Percentiles rank a stretch among this genome's conserved stretches.
phyloP scores from a whole-genome alignment of 2,113 vertebrate species.

The Mustela nigripes region DNA sequence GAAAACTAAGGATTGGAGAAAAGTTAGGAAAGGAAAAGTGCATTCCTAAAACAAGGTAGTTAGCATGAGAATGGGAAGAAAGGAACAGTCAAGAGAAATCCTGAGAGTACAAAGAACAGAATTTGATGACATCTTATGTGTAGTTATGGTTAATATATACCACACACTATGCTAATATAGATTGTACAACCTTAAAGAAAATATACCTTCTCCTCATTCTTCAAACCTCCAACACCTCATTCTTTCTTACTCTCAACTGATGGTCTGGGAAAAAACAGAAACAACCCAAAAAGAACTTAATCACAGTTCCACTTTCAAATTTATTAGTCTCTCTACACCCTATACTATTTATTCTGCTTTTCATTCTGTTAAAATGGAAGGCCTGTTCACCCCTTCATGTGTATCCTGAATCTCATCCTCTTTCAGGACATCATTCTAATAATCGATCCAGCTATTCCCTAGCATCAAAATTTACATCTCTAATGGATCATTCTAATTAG shows the following conservation, averaged over 20 bases:
- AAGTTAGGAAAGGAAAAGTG: background rate
- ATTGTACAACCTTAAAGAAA: background rate
- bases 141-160: background rate
- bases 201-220: background rate
- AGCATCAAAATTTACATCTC: background rate
- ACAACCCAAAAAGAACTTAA: background rate
- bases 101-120: background rate
- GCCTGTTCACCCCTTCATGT: background rate
- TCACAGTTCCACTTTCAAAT: background rate
- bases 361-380: conserved; percentile 15
- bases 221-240: background rate
- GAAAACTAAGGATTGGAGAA: background rate
- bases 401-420: background rate
- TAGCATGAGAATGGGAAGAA: background rate
- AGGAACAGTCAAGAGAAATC: background rate
- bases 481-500: background rate
- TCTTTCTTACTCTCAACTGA: background rate
- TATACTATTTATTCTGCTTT: background rate
- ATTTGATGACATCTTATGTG: background rate
- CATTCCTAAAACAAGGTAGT: background rate
- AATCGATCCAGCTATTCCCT: background rate
- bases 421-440: background rate
- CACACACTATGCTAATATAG: background rate
- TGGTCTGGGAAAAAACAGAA: background rate
- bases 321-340: background rate